Base-by-base conservation (phyloP, 1,140 invertebrate genomes). In the Drosophila funebris region DNA sequence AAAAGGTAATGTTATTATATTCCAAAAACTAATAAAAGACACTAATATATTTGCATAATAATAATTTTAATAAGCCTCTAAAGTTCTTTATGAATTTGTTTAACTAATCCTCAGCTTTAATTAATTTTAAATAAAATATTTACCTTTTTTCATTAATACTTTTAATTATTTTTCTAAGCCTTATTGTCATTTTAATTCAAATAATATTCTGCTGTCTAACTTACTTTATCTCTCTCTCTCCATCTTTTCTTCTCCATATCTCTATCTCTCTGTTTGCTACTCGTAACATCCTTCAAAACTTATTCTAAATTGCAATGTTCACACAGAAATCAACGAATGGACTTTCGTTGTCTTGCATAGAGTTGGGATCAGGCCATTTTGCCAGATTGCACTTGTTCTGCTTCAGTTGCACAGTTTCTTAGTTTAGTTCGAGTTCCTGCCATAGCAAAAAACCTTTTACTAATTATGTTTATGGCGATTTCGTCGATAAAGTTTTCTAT, bases 381-480 rank as follows among this genome's bases (percentile, higher is more conserved):
- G 48, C 37, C 67, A 46, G 60, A 36, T 70, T 66, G 69, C 62
- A 72, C 62, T 66, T 66, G 69, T 58, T 66, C 60, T 70, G 60
- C 60, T 46, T 63, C 48, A 52, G 29, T 20, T 52, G 14, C 29
- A 11, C 29, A 27, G 14, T 14, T 31, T 50, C 46, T 3, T 14
- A 66, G 62, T 46, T 66, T 24, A 36, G 11, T 31, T 9, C 20
- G 20, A 9, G 33, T 36, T 20, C 33, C 60, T 4, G 33, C 60
- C 60, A 62, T 36, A 48, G 11, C 52, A n/a, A 36, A 31, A 29
- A 61, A 64, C 61, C 43, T 50, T 63, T 37, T 41, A 36, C 63
- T 72, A 72, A 72, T 72, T 72, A 72, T 72, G 54, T 72, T 67
- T 67, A 72, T 72, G 69, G 69, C 24, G 31, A 58, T 52, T 52